Evolutionary conservation across 2,888 invertebrate species (phyloP), one percentile per base, ranked within the genome.

Genomic region (Seira ritae): DNA sequence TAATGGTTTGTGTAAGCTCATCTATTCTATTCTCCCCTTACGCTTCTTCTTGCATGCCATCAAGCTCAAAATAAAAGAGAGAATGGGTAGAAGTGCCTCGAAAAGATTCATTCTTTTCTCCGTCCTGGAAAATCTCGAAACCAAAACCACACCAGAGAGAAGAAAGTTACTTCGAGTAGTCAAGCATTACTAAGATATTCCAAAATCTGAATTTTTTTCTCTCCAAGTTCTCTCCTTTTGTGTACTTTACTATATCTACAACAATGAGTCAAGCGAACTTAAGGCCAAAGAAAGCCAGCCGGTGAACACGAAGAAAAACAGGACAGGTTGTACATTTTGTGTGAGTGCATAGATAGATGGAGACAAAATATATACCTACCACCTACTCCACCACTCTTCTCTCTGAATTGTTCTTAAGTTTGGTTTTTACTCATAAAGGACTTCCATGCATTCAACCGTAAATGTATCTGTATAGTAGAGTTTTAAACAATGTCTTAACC

Each of bases 1-100:
- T 76, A 76, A 81, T 72, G 76, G 76, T 70, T 75, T 80, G 65
- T 70, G 71, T 68, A 80, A 80, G 77, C 80, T 75, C 70, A 70
- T 74, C 80, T 62, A 67, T 75, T 65, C 80, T 62, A 74, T 78
- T 78, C 60, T 24, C 76, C 37, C 22, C 67, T 65, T 65, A 46
- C 65, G 60, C 24, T 42, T 24, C 24, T 42, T 24, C 60, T 24
- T 72, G 66, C 71, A 71, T 78, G 70, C 78, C 66, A 66, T 78
- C 78, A 62, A 62, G 20, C 22, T 12, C 20, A 20, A 62, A 62
- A 62, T 62, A 62, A 62, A 62, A 20, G 62, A 62, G 62, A 62
- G 50, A 50, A 50, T n/a, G 50, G 17, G n/a, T 60, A 62, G 62
- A 31, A 78, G 67, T 73, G 73, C 67, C 72, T 73, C 71, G 76